phyloP scores from a whole-genome alignment of 92 coral and sea anemone genomes.

The Epizoanthus illoricatus region DNA sequence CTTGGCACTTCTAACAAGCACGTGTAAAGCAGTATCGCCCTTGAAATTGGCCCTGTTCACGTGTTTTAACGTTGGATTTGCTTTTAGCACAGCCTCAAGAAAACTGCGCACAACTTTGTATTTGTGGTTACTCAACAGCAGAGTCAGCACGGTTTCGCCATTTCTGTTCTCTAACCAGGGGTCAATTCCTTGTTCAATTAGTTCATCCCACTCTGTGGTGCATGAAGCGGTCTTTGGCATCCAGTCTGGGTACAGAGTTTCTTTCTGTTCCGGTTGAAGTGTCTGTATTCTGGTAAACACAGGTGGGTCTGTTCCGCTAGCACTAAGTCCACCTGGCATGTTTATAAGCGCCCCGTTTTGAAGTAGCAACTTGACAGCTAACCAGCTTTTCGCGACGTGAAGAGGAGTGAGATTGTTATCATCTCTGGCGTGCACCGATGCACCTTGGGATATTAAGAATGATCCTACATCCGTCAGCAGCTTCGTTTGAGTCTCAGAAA shows the following conservation, averaged over 20 bases:
- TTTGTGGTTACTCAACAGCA: not conserved
- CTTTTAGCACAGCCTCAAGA: not conserved
- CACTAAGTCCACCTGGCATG: not conserved
- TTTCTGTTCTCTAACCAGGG: constrained; percentile 2
- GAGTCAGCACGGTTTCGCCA: constrained; percentile 16
- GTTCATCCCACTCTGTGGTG: not conserved
- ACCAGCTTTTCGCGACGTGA: constrained; percentile 1
- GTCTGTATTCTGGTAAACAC: not conserved
- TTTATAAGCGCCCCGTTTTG: not conserved
- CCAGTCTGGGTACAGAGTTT: too few relatives aligned
- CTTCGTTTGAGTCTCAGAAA: too few relatives aligned
- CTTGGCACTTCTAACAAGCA: not conserved
- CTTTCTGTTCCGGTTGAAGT: too few relatives aligned
- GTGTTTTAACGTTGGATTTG: not conserved
- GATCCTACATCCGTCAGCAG: too few relatives aligned
- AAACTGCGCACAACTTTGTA: not conserved
- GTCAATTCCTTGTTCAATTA: constrained; percentile 5
- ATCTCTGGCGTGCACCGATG: not conserved
- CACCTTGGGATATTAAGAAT: too few relatives aligned
- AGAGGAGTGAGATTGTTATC: not conserved
- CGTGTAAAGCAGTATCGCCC: not conserved
- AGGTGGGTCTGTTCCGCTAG: not conserved
- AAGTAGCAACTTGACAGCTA: not conserved
- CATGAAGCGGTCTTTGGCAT: too few relatives aligned
- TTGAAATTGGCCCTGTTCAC: not conserved